Percentiles rank a stretch among this genome's conserved stretches.
These are phyloP conservation scores for Metaphire vulgaris DNA, from an alignment of 1,140 invertebrate genomes.

Conservation along the genomic window DNA sequence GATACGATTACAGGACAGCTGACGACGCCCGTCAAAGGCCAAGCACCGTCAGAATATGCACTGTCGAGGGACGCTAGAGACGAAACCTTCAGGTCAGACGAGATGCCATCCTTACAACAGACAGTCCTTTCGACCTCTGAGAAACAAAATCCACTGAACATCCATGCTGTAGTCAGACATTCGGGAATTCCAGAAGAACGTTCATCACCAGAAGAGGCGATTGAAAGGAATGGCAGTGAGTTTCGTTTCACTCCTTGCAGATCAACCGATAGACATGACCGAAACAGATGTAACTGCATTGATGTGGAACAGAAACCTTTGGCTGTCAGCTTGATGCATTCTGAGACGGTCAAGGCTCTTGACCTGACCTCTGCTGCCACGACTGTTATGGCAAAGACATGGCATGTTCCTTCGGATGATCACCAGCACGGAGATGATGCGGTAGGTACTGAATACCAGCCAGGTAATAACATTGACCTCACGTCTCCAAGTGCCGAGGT, in stretches of 20 bases:
- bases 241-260: too few relatives aligned
- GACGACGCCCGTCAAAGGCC: conserved; percentile 28
- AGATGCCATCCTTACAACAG: conserved; percentile 53
- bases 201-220: not conserved
- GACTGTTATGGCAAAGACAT: conserved; percentile 16
- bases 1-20: conserved; percentile 25
- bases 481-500: too few relatives aligned
- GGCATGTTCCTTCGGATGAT: conserved; percentile 9
- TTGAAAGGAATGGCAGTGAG: not conserved
- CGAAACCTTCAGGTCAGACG: conserved; percentile 51
- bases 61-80: conserved; percentile 18
- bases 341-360: not conserved
- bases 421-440: not conserved
- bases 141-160: conserved; percentile 37
- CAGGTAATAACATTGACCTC: too few relatives aligned
- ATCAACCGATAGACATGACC: not conserved
- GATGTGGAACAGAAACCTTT: too few relatives aligned
- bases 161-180: not conserved
- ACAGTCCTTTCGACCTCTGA: too few relatives aligned
- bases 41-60: conserved; percentile 16
- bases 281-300: too few relatives aligned
- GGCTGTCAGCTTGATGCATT: not conserved
- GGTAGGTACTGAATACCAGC: too few relatives aligned
- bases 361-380: not conserved
- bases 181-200: not conserved